These are phyloP conservation scores for Plebejus melissa DNA, from an alignment of 2,888 invertebrate genomes.

Conservation along the genomic window DNA sequence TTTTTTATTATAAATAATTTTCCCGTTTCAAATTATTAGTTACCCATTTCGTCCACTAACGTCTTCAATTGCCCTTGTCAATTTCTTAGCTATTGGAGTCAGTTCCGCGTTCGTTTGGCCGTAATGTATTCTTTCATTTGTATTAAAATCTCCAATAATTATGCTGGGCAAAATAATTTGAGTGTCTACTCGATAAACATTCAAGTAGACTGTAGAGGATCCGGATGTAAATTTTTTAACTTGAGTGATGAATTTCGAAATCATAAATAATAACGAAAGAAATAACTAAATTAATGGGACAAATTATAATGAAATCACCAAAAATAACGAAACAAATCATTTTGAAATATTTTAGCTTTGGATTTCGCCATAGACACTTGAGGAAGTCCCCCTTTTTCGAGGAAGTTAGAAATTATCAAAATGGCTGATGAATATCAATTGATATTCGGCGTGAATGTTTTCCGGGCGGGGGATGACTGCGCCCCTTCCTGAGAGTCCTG, in stretches of 20 bases:
- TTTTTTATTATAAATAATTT: too few relatives aligned
- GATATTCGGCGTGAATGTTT: conserved; percentile 11
- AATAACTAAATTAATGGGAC: too few relatives aligned
- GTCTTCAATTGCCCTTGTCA: neutral
- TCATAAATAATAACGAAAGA: neutral
- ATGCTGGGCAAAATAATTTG: neutral
- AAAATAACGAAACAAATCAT: neutral
- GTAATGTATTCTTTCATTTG: conserved; percentile 6
- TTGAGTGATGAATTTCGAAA: neutral
- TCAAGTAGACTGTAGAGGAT: neutral
- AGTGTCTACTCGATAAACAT: neutral
- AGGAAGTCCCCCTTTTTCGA: neutral
- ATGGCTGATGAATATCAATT: conserved; percentile 21
- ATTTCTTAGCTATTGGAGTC: conserved; percentile 2
- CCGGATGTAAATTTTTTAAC: neutral
- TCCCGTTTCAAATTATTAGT: too few relatives aligned
- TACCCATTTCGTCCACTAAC: too few relatives aligned
- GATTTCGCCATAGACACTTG: neutral
- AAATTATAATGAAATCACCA: too few relatives aligned
- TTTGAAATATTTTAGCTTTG: neutral
- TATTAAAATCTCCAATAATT: neutral
- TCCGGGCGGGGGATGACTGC: conserved; percentile 21
- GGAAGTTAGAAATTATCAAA: conserved; percentile 8
- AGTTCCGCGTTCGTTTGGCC: neutral
- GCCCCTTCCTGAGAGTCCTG: conserved; percentile 6